phyloP scores from a whole-genome alignment of 2,113 vertebrate genomes.

The Laterallus jamaicensis region DNA sequence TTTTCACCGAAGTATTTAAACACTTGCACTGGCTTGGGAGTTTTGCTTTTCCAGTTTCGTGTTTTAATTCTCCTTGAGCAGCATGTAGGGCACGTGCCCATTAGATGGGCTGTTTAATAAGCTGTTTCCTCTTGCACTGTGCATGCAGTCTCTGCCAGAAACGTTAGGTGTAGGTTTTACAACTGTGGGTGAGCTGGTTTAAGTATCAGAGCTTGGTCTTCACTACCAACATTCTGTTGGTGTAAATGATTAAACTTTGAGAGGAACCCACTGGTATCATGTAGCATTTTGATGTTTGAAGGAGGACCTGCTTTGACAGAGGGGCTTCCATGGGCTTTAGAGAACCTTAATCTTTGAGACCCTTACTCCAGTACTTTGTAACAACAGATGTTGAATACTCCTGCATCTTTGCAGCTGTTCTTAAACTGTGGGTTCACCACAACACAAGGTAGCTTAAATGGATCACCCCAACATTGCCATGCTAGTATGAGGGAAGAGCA shows the following conservation, averaged over 20 bases:
- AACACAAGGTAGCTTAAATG: not conserved
- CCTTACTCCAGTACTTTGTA: not conserved
- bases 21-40: not conserved
- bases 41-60: not conserved
- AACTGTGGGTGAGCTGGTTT: not conserved
- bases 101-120: conserved; percentile 59
- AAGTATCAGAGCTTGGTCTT: not conserved
- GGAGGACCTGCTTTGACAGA: not conserved
- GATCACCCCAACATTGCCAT: too few species aligned
- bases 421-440: too few species aligned
- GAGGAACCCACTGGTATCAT: not conserved
- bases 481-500: not conserved
- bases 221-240: not conserved
- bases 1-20: not conserved
- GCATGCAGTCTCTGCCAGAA: not conserved
- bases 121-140: conserved; percentile 22
- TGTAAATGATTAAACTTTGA: conserved; percentile 39
- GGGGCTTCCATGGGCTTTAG: not conserved
- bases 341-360: not conserved
- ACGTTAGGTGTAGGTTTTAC: not conserved
- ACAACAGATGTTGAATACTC: not conserved
- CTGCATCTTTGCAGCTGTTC: not conserved
- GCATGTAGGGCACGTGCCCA: not conserved
- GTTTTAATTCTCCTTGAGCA: conserved; percentile 26
- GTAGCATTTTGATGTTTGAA: not conserved